phyloP scores from a whole-genome alignment of 2,888 invertebrate genomes.

The Gnatocerus cornutus region DNA sequence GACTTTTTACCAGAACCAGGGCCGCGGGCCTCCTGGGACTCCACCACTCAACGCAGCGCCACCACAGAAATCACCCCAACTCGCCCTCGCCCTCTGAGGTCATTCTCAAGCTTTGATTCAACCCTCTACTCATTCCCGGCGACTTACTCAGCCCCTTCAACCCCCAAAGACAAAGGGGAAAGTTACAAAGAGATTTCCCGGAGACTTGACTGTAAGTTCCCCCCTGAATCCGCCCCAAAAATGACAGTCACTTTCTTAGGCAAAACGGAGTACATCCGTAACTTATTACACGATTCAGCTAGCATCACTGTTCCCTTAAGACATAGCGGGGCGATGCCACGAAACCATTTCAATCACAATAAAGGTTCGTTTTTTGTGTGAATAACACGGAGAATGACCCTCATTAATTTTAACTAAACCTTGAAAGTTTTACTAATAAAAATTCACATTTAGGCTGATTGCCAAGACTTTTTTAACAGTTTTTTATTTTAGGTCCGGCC shows the following conservation, averaged over 20 bases:
- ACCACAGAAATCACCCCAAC: conserved; percentile 31
- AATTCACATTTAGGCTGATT: conserved; percentile 16
- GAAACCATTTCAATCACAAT: conserved; percentile 69
- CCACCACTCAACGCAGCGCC: conserved; percentile 57
- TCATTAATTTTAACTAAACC: conserved; percentile 16
- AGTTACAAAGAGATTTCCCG: conserved; percentile 68
- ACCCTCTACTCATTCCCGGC: conserved; percentile 55
- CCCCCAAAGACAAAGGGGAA: conserved; percentile 67
- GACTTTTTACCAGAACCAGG: conserved; percentile 69
- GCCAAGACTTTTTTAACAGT: background rate
- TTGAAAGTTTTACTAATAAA: conserved; percentile 13
- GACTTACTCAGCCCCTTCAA: conserved; percentile 54
- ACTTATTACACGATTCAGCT: conserved; percentile 69
- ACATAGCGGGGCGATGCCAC: conserved; percentile 65
- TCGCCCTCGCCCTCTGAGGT: conserved; percentile 55
- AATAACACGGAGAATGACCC: conserved; percentile 13
- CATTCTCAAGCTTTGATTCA: conserved; percentile 54
- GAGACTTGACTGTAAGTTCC: conserved; percentile 67
- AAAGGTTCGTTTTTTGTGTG: conserved; percentile 62
- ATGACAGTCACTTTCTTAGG: conserved; percentile 54
- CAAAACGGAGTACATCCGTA: conserved; percentile 70
- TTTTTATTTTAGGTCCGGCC: conserved; percentile 62
- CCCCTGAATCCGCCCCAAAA: conserved; percentile 9
- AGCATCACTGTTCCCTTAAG: conserved; percentile 69
- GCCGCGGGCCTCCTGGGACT: conserved; percentile 71